A percentile compares a stretch with the other conserved stretches of the same genome.
phyloP scores from a whole-genome alignment of 2,113 vertebrate genomes.

The Aptenodytes patagonicus region DNA sequence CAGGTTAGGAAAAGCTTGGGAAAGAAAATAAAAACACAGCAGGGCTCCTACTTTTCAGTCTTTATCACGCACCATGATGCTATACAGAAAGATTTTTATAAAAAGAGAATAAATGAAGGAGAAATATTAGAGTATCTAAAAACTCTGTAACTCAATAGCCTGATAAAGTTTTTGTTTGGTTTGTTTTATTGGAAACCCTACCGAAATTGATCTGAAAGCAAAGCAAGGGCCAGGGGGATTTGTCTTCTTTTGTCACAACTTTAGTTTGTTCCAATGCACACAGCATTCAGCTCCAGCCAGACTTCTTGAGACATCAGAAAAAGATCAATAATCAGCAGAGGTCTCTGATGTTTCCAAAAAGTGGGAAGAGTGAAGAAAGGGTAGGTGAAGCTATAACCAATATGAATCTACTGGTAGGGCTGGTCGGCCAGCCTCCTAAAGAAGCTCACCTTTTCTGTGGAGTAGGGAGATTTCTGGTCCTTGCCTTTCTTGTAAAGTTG shows the following conservation, averaged over 20 bases:
- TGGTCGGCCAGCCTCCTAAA: not conserved
- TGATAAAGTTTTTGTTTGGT: not conserved
- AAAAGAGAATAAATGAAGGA: not conserved
- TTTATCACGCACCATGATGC: not conserved
- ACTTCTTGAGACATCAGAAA: not conserved
- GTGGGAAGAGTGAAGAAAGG: not conserved
- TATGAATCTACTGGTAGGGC: not conserved
- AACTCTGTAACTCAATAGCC: not conserved
- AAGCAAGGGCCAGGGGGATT: not conserved
- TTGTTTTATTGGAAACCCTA: not conserved
- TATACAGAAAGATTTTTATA: not conserved
- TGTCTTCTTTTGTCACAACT: not conserved
- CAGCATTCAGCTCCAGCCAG: not conserved
- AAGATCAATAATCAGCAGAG: not conserved
- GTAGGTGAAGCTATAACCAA: not conserved
- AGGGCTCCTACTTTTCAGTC: not conserved
- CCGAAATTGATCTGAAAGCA: constrained; percentile 1
- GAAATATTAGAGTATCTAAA: not conserved
- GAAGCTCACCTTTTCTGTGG: not conserved
- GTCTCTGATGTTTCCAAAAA: not conserved
- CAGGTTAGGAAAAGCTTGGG: not conserved
- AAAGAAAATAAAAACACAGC: not conserved
- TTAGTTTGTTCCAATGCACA: not conserved
- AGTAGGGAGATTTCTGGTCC: not conserved
- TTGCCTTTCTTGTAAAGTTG: not conserved